Evolutionary conservation across 2,113 vertebrate genomes (phyloP).

Genomic region (Calypte anna): DNA sequence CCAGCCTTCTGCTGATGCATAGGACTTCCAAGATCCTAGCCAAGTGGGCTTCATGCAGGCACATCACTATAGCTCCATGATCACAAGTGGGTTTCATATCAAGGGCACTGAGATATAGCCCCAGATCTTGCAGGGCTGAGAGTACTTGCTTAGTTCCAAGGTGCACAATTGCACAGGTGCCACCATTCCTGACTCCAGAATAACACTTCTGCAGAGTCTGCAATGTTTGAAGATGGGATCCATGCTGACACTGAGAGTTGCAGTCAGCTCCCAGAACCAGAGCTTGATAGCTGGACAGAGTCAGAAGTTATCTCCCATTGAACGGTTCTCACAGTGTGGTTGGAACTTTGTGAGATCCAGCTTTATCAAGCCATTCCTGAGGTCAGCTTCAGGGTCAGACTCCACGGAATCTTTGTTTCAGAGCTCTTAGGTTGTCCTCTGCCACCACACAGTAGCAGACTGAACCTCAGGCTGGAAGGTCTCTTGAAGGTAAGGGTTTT

Average conservation of each 20-base stretch:
- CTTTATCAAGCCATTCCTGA: neutral
- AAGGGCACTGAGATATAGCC: neutral
- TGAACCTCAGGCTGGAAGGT: neutral
- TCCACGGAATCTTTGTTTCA: neutral
- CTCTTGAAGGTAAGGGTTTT: neutral
- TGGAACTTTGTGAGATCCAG: neutral
- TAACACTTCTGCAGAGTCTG: neutral
- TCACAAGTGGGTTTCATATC: neutral
- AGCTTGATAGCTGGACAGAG: neutral
- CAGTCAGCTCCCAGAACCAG: neutral
- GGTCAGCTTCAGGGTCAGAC: neutral
- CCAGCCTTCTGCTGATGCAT: neutral
- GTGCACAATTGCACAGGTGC: neutral
- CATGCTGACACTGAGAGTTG: neutral
- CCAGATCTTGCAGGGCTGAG: neutral
- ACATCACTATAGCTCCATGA: neutral
- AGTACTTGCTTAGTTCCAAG: neutral
- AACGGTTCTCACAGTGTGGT: neutral
- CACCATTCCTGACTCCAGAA: neutral
- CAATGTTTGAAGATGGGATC: neutral
- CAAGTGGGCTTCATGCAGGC: neutral
- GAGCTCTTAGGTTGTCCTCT: neutral
- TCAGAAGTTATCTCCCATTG: neutral
- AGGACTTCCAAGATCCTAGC: neutral
- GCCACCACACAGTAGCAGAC: neutral